Percentiles rank a stretch among this genome's conserved stretches.
These are phyloP conservation scores for Nomada flava DNA, from an alignment of 2,888 invertebrate genomes.

Conservation along the genomic window DNA sequence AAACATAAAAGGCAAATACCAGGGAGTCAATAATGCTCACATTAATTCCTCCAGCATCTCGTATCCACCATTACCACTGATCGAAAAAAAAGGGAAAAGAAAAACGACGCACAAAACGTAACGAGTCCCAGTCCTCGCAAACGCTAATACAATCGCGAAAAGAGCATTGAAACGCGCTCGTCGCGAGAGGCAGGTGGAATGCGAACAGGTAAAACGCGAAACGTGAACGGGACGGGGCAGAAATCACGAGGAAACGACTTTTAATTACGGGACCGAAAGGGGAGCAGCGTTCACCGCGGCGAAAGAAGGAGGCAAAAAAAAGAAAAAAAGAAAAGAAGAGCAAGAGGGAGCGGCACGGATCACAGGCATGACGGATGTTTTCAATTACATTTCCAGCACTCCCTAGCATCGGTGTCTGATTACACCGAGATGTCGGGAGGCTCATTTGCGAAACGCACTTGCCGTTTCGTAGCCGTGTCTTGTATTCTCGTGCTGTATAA, in stretches of 20 bases:
- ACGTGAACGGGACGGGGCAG: constrained; percentile 40
- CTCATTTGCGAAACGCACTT: constrained; percentile 77
- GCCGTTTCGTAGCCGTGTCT: constrained; percentile 67
- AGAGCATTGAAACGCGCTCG: constrained; percentile 18
- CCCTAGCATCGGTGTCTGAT: constrained; percentile 80
- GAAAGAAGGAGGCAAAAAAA: constrained; percentile 40
- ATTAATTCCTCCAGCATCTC: not conserved
- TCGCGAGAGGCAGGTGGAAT: not conserved
- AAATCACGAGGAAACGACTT: constrained; percentile 55
- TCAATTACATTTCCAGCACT: constrained; percentile 78
- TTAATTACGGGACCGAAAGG: constrained; percentile 54
- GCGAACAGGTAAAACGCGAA: constrained; percentile 41
- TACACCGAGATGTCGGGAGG: constrained; percentile 83
- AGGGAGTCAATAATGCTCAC: too few species aligned
- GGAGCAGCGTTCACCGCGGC: constrained; percentile 28
- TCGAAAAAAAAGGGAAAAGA: not conserved
- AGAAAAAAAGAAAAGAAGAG: constrained; percentile 9
- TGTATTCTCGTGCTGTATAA: constrained; percentile 41
- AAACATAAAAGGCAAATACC: too few species aligned
- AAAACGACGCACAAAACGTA: not conserved
- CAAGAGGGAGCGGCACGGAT: constrained; percentile 74
- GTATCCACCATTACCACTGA: not conserved
- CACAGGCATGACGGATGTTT: constrained; percentile 79
- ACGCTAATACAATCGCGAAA: constrained; percentile 31
- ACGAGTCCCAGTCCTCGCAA: constrained; percentile 10